Evolutionary conservation across 2,797 vertebrate genomes (phyloP).

Genomic region (Tiaroga cobitis): DNA sequence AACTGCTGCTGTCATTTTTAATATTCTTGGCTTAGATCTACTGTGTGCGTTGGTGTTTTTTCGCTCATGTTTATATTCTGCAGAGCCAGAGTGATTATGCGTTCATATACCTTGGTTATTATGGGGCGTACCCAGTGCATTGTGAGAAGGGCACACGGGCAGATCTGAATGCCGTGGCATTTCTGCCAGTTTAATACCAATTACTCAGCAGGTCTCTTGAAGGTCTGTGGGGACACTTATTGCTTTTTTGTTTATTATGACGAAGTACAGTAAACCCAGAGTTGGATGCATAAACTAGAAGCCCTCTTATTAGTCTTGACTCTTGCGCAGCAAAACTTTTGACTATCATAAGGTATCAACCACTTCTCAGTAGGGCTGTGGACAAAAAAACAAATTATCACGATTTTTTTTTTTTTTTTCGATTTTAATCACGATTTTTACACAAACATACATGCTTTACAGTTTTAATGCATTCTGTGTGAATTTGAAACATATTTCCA

Average conservation of each 20-base stretch:
- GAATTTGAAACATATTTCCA: too few species aligned
- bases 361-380: neutral
- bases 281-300: neutral
- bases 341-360: neutral
- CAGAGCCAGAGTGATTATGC: constrained; percentile 87
- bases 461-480: too few species aligned
- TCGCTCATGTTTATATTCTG: constrained; percentile 76
- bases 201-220: constrained; percentile 79
- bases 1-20: constrained; percentile 96
- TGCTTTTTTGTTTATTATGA: constrained; percentile 48
- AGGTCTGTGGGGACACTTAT: constrained; percentile 61
- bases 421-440: too few species aligned
- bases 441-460: too few species aligned
- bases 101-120: constrained; percentile 82
- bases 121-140: constrained; percentile 83
- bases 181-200: constrained; percentile 81
- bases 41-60: constrained; percentile 22
- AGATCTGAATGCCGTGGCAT: constrained; percentile 83
- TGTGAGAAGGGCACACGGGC: constrained; percentile 75
- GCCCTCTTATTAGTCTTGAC: neutral
- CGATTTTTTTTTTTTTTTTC: too few species aligned
- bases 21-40: constrained; percentile 88
- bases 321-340: neutral
- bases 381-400: too few species aligned
- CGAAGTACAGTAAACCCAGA: constrained; percentile 2